These are phyloP conservation scores for Penaeus vannamei DNA, from an alignment of 1,140 invertebrate genomes.

Conservation along the genomic window DNA sequence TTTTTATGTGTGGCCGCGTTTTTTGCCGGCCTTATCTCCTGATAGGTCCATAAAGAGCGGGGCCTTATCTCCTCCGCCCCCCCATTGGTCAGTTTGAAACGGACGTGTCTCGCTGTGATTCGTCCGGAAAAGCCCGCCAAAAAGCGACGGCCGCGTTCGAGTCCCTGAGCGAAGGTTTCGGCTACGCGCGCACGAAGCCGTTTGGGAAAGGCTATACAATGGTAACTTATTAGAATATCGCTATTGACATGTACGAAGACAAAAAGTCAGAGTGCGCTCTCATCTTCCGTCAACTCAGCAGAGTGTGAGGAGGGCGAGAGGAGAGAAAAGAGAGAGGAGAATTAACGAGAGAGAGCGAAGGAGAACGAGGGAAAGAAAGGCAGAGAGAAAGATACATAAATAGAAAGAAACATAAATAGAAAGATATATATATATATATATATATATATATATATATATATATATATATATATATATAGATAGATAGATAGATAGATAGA, in stretches of 20 bases:
- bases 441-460: no score
- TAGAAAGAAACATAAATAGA: no score
- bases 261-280: conserved; percentile 56
- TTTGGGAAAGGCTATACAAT: conserved; percentile 48
- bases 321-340: conserved; percentile 8
- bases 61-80: conserved; percentile 54
- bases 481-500: no score
- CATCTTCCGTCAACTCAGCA: conserved; percentile 54
- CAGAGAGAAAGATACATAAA: no score
- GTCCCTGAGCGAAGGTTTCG: conserved; percentile 33
- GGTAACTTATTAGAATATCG: conserved; percentile 65
- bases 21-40: conserved; percentile 62
- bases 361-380: no score
- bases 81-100: conserved; percentile 26
- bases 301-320: not conserved
- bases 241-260: conserved; percentile 62
- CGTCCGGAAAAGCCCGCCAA: conserved; percentile 17
- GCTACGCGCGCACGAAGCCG: conserved; percentile 12
- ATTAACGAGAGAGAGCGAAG: not conserved
- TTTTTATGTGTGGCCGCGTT: conserved; percentile 65
- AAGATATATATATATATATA: no score
- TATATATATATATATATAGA: no score
- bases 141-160: no score
- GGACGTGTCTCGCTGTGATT: conserved; percentile 47
- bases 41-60: conserved; percentile 65